Evolutionary conservation across 2,113 vertebrate species (phyloP), one percentile per base, ranked within the genome.

Genomic region (Casuarius casuarius): DNA sequence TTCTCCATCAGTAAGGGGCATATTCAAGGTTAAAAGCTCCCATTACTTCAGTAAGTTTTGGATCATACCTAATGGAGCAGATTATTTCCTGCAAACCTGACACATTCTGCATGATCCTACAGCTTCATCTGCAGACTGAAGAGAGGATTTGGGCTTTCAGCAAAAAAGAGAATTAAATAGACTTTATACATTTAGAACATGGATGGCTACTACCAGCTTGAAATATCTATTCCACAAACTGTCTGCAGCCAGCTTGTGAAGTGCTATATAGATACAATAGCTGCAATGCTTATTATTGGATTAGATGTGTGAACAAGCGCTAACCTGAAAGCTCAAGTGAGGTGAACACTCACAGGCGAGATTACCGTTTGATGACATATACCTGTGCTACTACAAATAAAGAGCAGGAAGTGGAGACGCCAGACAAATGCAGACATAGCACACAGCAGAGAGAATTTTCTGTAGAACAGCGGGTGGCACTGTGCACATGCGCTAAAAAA

Each of bases 401-500:
- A 91, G 91, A 86, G 54, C 54, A 78, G 75, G 66, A 77, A 91
- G 86, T 65, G 65, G 66, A 89, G 46, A 65, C 0, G 1, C 56
- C n/a, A 75, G 72, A 62, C 56, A 92, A 80, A 88, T 35, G 52
- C 62, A 86, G 16, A 72, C 21, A 35, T 7, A 81, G 38, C 1
- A 4, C 16, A 93, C 29, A 92, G 83, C 31, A 84, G 75, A 81
- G 21, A 73, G 35, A 78, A 78, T 82, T 81, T 84, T 87, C 63
- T 68, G 51, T 59, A 66, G 80, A 91, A 94, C 95, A 62, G 87
- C 82, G 93, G 95, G 91, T 96, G 95, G 93, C 93, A 93, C 95
- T 96, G 80, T 96, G 80, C 62, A 78, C 95, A 74, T 78, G 33
- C 78, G 56, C 44, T 94, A 81, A 74, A 88, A 77, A 78, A 61